Evolutionary conservation across 2,113 vertebrate species (phyloP).

Genomic region (Trematomus loennbergii): DNA sequence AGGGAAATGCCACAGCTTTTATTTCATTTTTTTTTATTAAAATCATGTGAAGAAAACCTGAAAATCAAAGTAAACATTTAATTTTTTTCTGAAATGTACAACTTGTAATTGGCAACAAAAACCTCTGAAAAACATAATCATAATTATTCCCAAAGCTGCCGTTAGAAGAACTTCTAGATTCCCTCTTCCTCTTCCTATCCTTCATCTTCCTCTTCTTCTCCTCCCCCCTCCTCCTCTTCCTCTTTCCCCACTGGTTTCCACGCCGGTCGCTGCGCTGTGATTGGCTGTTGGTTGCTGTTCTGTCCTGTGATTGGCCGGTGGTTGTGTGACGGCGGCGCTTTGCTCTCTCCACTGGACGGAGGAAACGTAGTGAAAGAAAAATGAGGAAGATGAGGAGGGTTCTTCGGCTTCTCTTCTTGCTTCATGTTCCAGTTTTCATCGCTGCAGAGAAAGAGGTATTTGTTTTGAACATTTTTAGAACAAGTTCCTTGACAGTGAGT

Average conservation of each 20-base stretch:
- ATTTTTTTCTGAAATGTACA: slow-evolving; percentile 5
- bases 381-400: not conserved
- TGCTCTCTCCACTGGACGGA: slow-evolving; percentile 62
- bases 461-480: no score
- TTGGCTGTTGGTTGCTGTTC: not conserved
- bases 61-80: slow-evolving; percentile 1
- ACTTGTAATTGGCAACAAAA: not conserved
- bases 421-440: slow-evolving; percentile 29
- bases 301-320: slow-evolving; percentile 14
- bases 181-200: no score
- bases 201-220: not conserved
- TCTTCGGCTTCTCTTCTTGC: not conserved
- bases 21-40: not conserved
- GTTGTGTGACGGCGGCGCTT: not conserved
- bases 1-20: not conserved
- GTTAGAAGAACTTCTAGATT: not conserved
- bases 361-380: slow-evolving; percentile 2
- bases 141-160: not conserved
- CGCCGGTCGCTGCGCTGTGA: not conserved
- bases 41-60: not conserved
- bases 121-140: not conserved
- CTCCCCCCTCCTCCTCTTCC: accelerated
- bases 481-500: no score
- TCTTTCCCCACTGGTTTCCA: not conserved
- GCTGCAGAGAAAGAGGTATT: slow-evolving; percentile 24